Evolutionary conservation across 2,888 invertebrate genomes (phyloP).

Genomic region (Rambutsinella grinnellia): DNA sequence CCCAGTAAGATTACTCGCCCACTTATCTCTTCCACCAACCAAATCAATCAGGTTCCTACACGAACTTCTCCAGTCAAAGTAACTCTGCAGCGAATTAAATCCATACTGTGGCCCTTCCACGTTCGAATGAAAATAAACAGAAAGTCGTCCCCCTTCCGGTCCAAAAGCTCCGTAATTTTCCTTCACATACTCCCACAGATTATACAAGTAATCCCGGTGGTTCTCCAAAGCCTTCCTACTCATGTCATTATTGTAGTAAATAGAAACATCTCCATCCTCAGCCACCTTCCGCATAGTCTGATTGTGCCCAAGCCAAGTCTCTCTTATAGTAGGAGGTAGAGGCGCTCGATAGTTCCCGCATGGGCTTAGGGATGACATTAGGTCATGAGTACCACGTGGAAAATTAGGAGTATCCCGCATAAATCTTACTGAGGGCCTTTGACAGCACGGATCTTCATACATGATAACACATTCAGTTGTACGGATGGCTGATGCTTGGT

Average conservation of each 20-base stretch:
- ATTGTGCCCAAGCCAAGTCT: slow-evolving; percentile 41
- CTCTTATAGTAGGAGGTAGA: slow-evolving; percentile 12
- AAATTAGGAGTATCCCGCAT: neutral
- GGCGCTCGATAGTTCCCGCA: slow-evolving; percentile 21
- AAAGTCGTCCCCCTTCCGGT: slow-evolving; percentile 38
- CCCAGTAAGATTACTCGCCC: slow-evolving; percentile 49
- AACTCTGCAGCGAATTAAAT: slow-evolving; percentile 23
- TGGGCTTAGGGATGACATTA: slow-evolving; percentile 27
- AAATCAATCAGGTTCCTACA: slow-evolving; percentile 51
- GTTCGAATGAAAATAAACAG: slow-evolving; percentile 38
- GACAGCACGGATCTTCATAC: slow-evolving; percentile 32
- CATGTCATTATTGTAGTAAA: slow-evolving; percentile 46
- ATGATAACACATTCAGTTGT: slow-evolving; percentile 17
- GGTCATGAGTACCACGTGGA: neutral
- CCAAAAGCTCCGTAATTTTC: slow-evolving; percentile 56
- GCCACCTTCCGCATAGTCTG: slow-evolving; percentile 36
- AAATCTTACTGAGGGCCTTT: slow-evolving; percentile 2
- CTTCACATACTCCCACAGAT: slow-evolving; percentile 48
- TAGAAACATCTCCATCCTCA: slow-evolving; percentile 33
- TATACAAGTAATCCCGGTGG: slow-evolving; percentile 29
- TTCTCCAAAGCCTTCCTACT: too few relatives aligned
- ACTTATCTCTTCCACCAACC: slow-evolving; percentile 34
- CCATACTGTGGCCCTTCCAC: slow-evolving; percentile 4
- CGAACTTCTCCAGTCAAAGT: slow-evolving; percentile 41
- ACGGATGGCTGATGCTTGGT: slow-evolving; percentile 17